A percentile compares a stretch with the other conserved stretches of the same genome.
phyloP scores from a whole-genome alignment of 2,888 invertebrate genomes.

The Lysandra coridon region DNA sequence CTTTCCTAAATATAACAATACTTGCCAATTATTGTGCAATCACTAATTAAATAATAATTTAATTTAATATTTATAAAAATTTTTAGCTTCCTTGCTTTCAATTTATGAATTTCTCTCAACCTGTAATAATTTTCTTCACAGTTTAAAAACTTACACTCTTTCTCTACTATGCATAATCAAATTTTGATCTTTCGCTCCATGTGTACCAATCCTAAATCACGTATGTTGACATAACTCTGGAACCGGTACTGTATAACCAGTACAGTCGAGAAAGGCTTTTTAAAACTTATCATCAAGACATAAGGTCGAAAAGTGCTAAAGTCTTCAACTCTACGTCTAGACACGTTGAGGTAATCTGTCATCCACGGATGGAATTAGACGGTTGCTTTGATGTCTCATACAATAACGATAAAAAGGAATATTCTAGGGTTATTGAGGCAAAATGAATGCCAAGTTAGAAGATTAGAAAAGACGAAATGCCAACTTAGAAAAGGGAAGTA shows the following conservation, averaged over 20 bases:
- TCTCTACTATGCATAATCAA: neutral
- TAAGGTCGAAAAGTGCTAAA: neutral
- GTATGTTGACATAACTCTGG: slow-evolving; percentile 43
- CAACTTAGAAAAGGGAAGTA: neutral
- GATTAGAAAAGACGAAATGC: no score
- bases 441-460: no score
- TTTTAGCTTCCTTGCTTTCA: neutral
- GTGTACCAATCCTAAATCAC: slow-evolving; percentile 32
- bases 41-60: neutral
- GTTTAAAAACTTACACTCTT: neutral
- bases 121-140: neutral
- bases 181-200: neutral
- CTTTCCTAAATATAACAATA: no score
- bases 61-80: no score
- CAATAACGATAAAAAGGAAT: neutral
- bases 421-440: neutral
- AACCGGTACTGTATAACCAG: slow-evolving; percentile 39
- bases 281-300: neutral
- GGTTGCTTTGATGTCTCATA: neutral
- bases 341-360: neutral
- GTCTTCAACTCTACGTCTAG: slow-evolving; percentile 1
- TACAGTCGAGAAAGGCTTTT: neutral
- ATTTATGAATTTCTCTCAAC: no score
- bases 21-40: neutral
- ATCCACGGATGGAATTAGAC: slow-evolving; percentile 8